Conservation (phyloP, 53 echinoderm and acorn worm genomes). For the Echinometra lucunter region DNA sequence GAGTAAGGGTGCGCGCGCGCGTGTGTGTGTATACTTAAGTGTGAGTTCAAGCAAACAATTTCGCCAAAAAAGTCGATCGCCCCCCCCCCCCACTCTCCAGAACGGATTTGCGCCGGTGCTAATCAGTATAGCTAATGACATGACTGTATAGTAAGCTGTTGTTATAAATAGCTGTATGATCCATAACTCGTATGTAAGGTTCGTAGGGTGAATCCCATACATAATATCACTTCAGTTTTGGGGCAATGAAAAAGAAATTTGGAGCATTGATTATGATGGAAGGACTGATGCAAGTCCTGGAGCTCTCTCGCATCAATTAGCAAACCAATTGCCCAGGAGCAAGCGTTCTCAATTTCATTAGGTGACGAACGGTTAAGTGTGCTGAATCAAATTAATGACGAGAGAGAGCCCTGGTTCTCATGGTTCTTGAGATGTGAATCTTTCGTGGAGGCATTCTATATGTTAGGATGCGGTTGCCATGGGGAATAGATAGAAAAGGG, state of each 20-base stretch:
- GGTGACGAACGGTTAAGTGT: slow-evolving; percentile 32
- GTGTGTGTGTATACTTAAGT: no score
- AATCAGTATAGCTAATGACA: no score
- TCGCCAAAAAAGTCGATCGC: no score
- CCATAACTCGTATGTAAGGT: neutral
- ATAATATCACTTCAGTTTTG: neutral
- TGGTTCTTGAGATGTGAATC: neutral
- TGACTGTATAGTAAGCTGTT: no score
- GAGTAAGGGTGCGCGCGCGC: no score
- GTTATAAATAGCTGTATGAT: neutral
- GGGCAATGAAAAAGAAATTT: neutral
- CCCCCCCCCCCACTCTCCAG: no score
- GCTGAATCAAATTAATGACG: slow-evolving; percentile 52
- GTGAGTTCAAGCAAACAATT: no score
- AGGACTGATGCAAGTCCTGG: neutral
- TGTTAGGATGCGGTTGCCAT: neutral
- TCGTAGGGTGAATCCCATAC: neutral
- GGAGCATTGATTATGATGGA: neutral
- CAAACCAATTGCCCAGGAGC: neutral
- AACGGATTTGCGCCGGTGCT: no score
- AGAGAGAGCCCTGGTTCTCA: neutral
- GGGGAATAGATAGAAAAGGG: neutral
- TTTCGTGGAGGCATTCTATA: slow-evolving; percentile 2
- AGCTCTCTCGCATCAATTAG: slow-evolving; percentile 33
- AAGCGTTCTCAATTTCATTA: slow-evolving; percentile 38